A percentile compares a stretch with the other conserved stretches of the same genome.
Conservation (phyloP, 2,888 invertebrate species). For the Oegoconia quadripuncta region DNA sequence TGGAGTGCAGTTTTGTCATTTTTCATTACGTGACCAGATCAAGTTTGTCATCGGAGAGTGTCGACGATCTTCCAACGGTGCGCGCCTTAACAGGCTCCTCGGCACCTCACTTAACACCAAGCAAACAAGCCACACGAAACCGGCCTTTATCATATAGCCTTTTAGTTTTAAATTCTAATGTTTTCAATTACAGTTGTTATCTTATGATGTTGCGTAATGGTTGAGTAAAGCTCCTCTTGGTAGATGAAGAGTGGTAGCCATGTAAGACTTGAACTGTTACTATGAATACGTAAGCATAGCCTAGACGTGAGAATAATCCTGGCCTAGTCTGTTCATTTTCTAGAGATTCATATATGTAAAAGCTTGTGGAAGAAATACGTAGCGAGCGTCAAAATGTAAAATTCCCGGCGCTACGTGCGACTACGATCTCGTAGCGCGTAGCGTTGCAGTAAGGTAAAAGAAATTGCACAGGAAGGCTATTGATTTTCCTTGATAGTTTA, state of each 20-base stretch:
- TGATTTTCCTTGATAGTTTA: no score
- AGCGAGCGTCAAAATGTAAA: conserved; percentile 6
- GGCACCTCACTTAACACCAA: conserved; percentile 14
- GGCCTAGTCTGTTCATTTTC: conserved; percentile 30
- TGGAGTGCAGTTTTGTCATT: conserved; percentile 75
- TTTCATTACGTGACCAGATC: conserved; percentile 85
- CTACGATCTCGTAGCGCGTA: conserved; percentile 16
- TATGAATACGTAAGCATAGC: conserved; percentile 58
- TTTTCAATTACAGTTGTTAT: conserved; percentile 8
- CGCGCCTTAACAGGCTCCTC: conserved; percentile 40
- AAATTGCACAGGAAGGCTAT: no score
- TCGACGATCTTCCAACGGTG: conserved; percentile 44
- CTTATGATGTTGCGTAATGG: conserved; percentile 18
- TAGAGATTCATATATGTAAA: conserved; percentile 12
- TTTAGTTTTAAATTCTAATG: conserved; percentile 17
- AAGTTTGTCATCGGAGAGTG: conserved; percentile 70
- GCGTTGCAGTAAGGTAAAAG: no score
- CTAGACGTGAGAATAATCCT: conserved; percentile 42
- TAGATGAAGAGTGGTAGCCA: conserved; percentile 59
- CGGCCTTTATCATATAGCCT: conserved; percentile 1
- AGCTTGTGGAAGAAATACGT: conserved; percentile 3
- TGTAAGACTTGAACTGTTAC: conserved; percentile 57
- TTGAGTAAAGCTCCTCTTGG: conserved; percentile 55
- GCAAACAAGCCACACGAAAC: conserved; percentile 13
- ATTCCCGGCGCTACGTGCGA: conserved; percentile 10